Evolutionary conservation across 2,797 vertebrate genomes (phyloP).

Genomic region (Oreochromis mossambicus): DNA sequence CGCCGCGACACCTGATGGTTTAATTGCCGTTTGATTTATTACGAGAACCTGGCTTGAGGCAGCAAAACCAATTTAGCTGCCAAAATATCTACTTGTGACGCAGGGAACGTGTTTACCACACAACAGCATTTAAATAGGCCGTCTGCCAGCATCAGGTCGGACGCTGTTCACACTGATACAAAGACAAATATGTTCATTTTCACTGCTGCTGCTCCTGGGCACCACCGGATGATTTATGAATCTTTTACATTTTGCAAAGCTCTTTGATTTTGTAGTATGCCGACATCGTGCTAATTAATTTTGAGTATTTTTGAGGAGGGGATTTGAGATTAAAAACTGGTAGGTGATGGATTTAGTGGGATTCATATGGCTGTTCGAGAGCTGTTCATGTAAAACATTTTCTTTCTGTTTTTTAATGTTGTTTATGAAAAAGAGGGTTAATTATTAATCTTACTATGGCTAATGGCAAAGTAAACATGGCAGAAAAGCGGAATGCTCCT

Average conservation of each 20-base stretch:
- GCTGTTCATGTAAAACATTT: neutral
- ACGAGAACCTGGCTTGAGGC: neutral
- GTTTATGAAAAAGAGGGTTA: neutral
- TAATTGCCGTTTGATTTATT: neutral
- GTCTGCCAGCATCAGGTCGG: neutral
- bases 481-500: neutral
- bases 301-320: neutral
- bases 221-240: fast-evolving
- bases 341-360: neutral
- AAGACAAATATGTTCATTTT: neutral
- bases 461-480: neutral
- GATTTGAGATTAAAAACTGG: neutral
- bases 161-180: neutral
- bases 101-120: neutral
- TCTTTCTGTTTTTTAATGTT: neutral
- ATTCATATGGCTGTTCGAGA: fast-evolving
- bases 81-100: conserved; percentile 1
- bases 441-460: neutral
- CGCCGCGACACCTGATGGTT: neutral
- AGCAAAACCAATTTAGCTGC: neutral
- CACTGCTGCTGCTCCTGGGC: neutral
- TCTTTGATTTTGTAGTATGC: neutral
- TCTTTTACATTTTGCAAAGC: neutral
- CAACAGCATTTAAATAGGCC: neutral
- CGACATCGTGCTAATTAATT: fast-evolving